These are phyloP conservation scores for Gallinago stenura DNA, from an alignment of 2,797 vertebrate genomes.

Conservation along the genomic window DNA sequence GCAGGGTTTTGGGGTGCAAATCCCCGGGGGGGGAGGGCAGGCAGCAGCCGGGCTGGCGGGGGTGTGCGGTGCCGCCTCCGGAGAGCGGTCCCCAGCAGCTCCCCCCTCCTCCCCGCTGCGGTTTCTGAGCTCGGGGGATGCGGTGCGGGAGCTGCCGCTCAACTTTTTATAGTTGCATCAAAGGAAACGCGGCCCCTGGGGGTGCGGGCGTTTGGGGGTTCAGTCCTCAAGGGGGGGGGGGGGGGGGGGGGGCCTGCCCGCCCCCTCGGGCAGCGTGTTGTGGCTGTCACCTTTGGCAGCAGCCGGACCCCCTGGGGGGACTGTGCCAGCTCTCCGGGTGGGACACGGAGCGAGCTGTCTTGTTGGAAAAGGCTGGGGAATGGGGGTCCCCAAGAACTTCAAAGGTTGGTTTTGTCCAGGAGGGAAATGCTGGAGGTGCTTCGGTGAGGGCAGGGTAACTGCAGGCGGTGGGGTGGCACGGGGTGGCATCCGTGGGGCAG, in stretches of 20 bases:
- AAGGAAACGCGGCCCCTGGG: background rate
- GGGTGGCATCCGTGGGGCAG: rapidly evolving
- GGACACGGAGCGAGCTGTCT: background rate
- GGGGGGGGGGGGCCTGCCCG: background rate
- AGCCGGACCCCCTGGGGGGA: background rate
- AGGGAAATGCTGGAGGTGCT: background rate
- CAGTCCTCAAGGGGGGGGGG: rapidly evolving
- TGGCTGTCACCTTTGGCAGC: background rate
- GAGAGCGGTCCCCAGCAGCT: too few relatives aligned
- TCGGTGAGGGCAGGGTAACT: background rate
- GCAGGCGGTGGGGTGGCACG: background rate
- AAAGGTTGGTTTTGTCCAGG: background rate
- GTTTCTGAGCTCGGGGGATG: background rate
- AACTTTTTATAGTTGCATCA: background rate
- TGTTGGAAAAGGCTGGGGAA: background rate
- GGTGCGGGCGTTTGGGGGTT: background rate
- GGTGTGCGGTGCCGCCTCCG: background rate
- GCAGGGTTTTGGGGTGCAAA: background rate
- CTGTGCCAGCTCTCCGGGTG: background rate
- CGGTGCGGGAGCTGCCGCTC: background rate
- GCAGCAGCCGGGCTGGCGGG: background rate
- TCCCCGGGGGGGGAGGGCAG: background rate
- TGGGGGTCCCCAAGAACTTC: background rate
- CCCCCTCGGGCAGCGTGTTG: background rate
- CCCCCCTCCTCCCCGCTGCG: too few relatives aligned